These are phyloP conservation scores for Latrodectus geometricus DNA, from an alignment of 1,140 invertebrate species.

Conservation along the genomic window DNA sequence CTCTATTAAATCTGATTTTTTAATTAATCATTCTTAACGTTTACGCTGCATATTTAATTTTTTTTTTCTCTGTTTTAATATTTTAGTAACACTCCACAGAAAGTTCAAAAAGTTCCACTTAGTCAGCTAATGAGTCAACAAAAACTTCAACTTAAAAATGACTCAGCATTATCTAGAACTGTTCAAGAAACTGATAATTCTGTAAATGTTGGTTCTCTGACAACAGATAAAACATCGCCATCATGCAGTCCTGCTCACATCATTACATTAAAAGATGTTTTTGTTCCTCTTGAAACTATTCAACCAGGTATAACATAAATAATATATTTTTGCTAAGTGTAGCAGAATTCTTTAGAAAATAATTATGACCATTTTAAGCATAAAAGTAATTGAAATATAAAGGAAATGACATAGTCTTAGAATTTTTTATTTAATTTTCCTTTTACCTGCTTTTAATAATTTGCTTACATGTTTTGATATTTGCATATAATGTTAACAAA, in stretches of 20 bases:
- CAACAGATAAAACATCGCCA: constrained; percentile 57
- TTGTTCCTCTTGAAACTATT: constrained; percentile 80
- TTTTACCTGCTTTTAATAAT: no score
- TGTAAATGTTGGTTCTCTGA: constrained; percentile 64
- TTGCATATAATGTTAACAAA: no score
- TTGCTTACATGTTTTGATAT: no score
- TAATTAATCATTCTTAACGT: no score
- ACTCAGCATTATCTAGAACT: constrained; percentile 3
- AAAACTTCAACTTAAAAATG: constrained; percentile 38
- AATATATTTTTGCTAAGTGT: constrained; percentile 28
- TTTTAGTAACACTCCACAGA: constrained; percentile 69
- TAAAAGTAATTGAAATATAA: no score
- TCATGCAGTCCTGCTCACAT: constrained; percentile 64
- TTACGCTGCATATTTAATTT: constrained; percentile 10
- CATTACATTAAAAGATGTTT: constrained; percentile 76
- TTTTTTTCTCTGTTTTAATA: constrained; percentile 50
- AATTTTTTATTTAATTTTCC: no score
- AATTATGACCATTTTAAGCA: no score
- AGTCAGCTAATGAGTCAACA: constrained; percentile 73
- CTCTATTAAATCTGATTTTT: no score
- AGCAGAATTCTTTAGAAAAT: neutral
- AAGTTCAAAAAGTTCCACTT: constrained; percentile 80
- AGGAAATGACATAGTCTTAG: no score
- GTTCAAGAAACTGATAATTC: neutral
- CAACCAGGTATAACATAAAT: constrained; percentile 74